Evolutionary conservation across 2,113 vertebrate genomes (phyloP).

Genomic region (Phaethon lepturus): DNA sequence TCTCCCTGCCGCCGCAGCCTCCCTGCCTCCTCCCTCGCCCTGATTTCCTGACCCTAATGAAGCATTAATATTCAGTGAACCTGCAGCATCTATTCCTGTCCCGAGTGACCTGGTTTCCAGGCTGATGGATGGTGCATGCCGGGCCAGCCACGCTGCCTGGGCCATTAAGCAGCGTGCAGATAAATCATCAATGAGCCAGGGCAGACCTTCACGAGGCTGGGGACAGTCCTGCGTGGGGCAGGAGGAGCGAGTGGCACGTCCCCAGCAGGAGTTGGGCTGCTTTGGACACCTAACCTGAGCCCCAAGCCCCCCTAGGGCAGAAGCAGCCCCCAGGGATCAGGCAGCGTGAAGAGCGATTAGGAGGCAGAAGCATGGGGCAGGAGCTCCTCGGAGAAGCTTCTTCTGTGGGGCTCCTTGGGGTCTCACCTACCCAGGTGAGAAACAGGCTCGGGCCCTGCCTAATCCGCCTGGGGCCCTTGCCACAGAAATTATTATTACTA

Average conservation of each 20-base stretch:
- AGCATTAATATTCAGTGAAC: constrained; percentile 69
- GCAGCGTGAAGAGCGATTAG: neutral
- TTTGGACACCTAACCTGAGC: neutral
- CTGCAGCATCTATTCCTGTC: constrained; percentile 69
- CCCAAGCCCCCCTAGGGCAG: neutral
- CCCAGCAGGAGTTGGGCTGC: neutral
- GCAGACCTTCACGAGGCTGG: neutral
- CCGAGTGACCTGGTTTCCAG: constrained; percentile 67
- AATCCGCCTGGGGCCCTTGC: neutral
- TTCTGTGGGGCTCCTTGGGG: neutral
- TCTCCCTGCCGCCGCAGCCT: neutral
- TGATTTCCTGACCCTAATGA: constrained; percentile 62
- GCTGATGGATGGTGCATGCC: constrained; percentile 32
- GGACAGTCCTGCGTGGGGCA: neutral
- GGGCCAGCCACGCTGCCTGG: neutral
- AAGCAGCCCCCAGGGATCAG: neutral
- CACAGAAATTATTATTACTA: neutral
- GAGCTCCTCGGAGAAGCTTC: neutral
- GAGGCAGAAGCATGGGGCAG: neutral
- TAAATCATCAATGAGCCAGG: neutral
- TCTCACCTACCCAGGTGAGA: neutral
- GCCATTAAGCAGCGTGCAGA: neutral
- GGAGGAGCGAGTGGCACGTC: rapidly evolving
- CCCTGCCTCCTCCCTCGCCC: neutral
- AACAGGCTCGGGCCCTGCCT: neutral